phyloP scores from a whole-genome alignment of 2,113 vertebrate species.

The Geothlypis trichas region DNA sequence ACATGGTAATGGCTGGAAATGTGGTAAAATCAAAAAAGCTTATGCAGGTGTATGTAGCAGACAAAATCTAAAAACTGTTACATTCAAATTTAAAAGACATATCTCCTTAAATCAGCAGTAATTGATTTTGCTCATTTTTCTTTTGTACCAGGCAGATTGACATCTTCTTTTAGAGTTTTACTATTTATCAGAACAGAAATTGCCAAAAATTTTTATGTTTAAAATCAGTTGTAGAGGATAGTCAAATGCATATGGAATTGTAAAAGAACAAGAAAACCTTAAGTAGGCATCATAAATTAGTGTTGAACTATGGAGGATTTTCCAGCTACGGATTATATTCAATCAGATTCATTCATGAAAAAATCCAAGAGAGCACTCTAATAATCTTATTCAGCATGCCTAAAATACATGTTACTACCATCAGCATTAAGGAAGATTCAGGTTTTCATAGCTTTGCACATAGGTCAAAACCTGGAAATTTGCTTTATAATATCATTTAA shows the following conservation, averaged over 20 bases:
- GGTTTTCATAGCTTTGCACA: not conserved
- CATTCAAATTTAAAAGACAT: not conserved
- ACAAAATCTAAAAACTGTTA: not conserved
- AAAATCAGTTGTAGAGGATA: not conserved
- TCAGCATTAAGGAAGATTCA: not conserved
- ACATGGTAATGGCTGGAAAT: not conserved
- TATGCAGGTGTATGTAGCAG: not conserved
- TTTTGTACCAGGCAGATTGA: not conserved
- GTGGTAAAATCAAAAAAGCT: not conserved
- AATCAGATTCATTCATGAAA: not conserved
- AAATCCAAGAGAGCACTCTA: not conserved
- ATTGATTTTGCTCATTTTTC: not conserved
- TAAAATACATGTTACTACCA: not conserved
- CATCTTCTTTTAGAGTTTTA: not conserved
- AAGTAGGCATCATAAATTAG: not conserved
- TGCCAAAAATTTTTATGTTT: not conserved
- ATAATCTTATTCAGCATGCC: not conserved
- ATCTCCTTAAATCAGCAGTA: not conserved
- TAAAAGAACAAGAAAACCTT: not conserved
- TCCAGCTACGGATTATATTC: not conserved
- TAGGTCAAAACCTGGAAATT: not conserved
- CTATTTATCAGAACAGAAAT: not conserved
- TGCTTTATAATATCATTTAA: not conserved
- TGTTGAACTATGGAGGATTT: not conserved
- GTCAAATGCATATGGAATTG: not conserved